phyloP scores from a whole-genome alignment of 2,888 invertebrate genomes.

The Willowsia nigromaculata region DNA sequence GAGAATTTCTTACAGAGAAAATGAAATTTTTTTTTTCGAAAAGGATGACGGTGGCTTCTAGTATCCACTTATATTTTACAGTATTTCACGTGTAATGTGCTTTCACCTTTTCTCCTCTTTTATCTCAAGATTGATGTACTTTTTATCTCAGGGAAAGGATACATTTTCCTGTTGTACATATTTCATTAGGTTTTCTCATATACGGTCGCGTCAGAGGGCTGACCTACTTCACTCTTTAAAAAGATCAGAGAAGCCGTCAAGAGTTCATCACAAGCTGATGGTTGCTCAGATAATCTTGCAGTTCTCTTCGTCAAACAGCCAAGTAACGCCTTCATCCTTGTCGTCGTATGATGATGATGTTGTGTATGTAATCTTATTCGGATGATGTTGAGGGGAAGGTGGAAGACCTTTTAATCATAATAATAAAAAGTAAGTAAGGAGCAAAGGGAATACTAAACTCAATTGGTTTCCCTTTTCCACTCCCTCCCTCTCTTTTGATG shows the following conservation, averaged over 20 bases:
- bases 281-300: background rate
- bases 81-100: background rate
- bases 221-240: background rate
- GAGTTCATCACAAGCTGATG: background rate
- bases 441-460: slow-evolving; percentile 50
- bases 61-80: background rate
- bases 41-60: background rate
- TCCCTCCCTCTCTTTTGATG: background rate
- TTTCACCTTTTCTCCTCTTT: background rate
- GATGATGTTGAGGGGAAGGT: slow-evolving; percentile 18
- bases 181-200: slow-evolving; percentile 1
- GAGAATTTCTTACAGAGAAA: background rate
- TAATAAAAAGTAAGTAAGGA: slow-evolving; percentile 33
- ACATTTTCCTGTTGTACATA: background rate
- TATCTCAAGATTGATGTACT: background rate
- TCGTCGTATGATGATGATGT: background rate
- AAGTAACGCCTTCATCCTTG: background rate
- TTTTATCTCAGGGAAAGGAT: background rate
- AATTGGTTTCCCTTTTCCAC: slow-evolving; percentile 36
- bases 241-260: background rate
- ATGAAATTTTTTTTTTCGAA: background rate
- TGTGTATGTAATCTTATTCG: background rate
- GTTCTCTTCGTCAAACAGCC: background rate
- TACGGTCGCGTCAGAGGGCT: background rate
- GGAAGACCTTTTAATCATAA: slow-evolving; percentile 68